Conservation (phyloP, 2,113 vertebrate genomes). For the Panthera uncia region DNA sequence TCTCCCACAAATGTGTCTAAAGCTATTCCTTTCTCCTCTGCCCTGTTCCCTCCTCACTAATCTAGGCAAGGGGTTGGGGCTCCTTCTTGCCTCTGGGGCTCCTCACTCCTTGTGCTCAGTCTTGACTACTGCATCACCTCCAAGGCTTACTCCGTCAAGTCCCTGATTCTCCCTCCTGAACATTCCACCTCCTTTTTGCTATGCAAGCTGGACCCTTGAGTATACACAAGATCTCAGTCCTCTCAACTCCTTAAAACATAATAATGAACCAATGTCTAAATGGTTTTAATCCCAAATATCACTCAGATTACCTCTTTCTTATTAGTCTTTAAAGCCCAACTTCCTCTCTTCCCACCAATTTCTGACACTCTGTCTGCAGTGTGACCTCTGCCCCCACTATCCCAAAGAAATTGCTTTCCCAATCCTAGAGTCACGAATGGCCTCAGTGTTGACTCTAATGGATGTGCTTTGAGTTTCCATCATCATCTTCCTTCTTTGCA, state of each 20-base stretch:
- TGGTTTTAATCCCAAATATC: neutral
- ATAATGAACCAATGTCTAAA: neutral
- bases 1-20: neutral
- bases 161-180: neutral
- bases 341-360: neutral
- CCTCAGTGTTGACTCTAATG: neutral
- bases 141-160: neutral
- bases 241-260: slow-evolving; percentile 6
- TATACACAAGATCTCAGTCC: neutral
- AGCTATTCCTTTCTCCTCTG: neutral
- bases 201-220: neutral
- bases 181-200: neutral
- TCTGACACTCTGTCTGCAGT: neutral
- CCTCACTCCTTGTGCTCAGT: neutral
- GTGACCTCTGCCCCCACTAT: neutral
- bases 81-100: neutral
- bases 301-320: neutral
- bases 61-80: neutral
- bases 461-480: neutral
- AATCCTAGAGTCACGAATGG: neutral
- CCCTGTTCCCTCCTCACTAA: neutral
- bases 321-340: neutral
- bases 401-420: neutral
- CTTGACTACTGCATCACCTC: neutral
- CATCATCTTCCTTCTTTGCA: neutral